A percentile compares a stretch with the other conserved stretches of the same genome.
These are phyloP conservation scores for Pseudoatta argentina DNA, from an alignment of 1,140 invertebrate species.

Conservation along the genomic window DNA sequence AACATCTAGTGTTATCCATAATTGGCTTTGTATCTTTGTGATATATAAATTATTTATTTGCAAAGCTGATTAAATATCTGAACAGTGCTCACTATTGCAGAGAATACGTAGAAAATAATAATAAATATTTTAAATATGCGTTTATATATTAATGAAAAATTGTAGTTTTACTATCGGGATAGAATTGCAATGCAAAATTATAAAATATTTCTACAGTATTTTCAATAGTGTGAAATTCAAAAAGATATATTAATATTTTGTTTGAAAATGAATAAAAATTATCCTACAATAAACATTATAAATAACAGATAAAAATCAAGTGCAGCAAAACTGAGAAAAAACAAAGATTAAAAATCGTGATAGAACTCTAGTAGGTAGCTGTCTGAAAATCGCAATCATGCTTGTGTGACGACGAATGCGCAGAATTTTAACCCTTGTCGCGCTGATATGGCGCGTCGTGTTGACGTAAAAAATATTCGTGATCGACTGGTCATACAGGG, in stretches of 20 bases:
- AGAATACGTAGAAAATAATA: not conserved
- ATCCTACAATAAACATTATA: not conserved
- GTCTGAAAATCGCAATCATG: conserved; percentile 56
- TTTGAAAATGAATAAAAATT: not conserved
- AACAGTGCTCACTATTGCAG: not conserved
- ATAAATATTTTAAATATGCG: not conserved
- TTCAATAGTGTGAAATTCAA: not conserved
- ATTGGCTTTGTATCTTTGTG: not conserved
- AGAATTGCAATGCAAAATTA: not conserved
- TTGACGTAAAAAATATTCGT: conserved; percentile 61
- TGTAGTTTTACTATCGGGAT: not conserved
- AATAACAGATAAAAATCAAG: not conserved
- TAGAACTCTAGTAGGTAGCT: conserved; percentile 30
- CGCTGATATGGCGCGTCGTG: conserved; percentile 6
- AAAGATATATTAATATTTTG: not conserved
- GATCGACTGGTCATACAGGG: conserved; percentile 40
- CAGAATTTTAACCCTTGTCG: conserved; percentile 44
- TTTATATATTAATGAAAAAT: not conserved
- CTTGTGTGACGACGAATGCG: conserved; percentile 26
- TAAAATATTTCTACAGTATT: conserved; percentile 3
- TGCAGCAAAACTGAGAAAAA: not conserved
- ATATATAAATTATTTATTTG: not conserved
- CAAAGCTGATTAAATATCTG: not conserved
- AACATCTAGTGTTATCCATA: too few species aligned
- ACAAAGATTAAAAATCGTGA: not conserved